These are phyloP conservation scores for Seira sanloemensis DNA, from an alignment of 2,888 invertebrate genomes.

Conservation along the genomic window DNA sequence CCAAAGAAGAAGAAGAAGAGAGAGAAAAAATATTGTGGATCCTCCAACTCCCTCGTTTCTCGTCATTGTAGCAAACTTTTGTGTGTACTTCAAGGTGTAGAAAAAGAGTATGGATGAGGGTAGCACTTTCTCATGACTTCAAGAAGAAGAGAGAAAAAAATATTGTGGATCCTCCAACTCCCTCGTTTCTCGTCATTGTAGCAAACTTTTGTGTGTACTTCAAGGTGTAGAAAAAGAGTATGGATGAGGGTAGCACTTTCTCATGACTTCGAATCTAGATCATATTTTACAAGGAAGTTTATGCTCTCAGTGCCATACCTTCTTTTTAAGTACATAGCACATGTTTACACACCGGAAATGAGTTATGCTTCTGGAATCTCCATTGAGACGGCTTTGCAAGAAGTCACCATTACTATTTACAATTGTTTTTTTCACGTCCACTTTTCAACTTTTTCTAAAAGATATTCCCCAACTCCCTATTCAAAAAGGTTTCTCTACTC, in stretches of 20 bases:
- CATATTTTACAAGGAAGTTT: no score
- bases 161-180: not conserved
- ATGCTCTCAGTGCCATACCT: not conserved
- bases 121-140: not conserved
- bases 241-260: not conserved
- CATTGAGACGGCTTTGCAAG: slow-evolving; percentile 37
- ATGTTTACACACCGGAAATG: slow-evolving; percentile 62
- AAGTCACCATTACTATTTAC: not conserved
- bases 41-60: slow-evolving; percentile 16
- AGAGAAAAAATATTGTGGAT: slow-evolving; percentile 32
- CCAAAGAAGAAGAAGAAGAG: not conserved
- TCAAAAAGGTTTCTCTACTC: no score
- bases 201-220: not conserved
- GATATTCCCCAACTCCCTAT: not conserved
- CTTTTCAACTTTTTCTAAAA: slow-evolving; percentile 16
- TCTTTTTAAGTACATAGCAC: slow-evolving; percentile 18
- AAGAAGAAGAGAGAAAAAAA: not conserved
- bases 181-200: not conserved
- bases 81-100: no score
- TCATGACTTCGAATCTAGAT: no score
- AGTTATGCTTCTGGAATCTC: slow-evolving; percentile 50
- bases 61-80: not conserved
- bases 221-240: not conserved
- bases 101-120: no score
- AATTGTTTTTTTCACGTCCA: slow-evolving; percentile 28